Evolutionary conservation across 2,113 vertebrate species (phyloP), one percentile per base, ranked within the genome.

Genomic region (Scomber colias): DNA sequence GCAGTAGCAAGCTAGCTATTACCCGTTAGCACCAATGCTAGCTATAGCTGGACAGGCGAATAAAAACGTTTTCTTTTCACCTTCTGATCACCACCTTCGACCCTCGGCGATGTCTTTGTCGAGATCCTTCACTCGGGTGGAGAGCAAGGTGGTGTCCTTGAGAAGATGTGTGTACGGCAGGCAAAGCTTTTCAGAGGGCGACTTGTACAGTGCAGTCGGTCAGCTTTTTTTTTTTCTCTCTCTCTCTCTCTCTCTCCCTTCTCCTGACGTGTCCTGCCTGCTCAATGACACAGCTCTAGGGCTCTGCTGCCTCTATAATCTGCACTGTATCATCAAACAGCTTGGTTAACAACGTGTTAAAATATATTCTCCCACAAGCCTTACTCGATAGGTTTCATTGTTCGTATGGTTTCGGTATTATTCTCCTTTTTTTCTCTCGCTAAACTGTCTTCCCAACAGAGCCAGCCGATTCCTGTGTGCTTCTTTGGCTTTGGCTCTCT

Each of bases 231-330:
- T 89, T 55, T 50, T 81, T 46, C 50, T 17, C 11, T 60, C 8
- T 55, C 44, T 70, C 53, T 60, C 24, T 53, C 21, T 24, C 50
- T 60, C 45, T 90, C 89, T 90, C 84, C 80, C 90, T 91, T 92
- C 91, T 92, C 94, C 92, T 95, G 94, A 95, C 95, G 94, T 95
- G 94, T 95, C 93, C 94, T 95, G 94, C 92, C 90, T 94, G 92
- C 92, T 95, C 95, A 95, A 95, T 95, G 95, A 95, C 95, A 95
- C 95, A 93, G 92, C 93, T 93, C 92, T 89, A 85, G 90, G 87
- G 90, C 86, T 87, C 84, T 75, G 60, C 80, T 92, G 89, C 85
- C 85, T 94, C 86, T 87, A 27, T 27, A 92, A 93, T 88, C 93
- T 91, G 92, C 82, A 90, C 89, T 87, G 67, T 77, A 75, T 84